Evolutionary conservation across 2,888 invertebrate genomes (phyloP).

Genomic region (Agrochola lota): DNA sequence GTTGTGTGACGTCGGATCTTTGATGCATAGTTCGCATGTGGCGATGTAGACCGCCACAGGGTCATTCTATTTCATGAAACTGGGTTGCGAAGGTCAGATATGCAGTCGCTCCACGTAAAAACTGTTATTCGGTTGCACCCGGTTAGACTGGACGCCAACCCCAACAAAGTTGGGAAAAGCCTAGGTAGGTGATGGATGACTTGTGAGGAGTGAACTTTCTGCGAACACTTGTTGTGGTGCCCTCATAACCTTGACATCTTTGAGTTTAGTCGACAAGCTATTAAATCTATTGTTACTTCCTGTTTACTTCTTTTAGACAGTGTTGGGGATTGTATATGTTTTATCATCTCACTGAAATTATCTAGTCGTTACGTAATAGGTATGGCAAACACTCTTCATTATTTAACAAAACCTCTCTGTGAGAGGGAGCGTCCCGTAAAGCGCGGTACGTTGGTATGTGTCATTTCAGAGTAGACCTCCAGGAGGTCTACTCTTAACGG

Average conservation of each 20-base stretch:
- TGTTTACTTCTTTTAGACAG: neutral
- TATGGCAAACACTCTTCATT: neutral
- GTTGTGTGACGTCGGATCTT: too few species aligned
- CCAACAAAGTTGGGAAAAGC: neutral
- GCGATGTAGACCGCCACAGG: too few species aligned
- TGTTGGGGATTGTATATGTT: neutral
- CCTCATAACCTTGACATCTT: conserved; percentile 28
- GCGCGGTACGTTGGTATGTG: too few species aligned
- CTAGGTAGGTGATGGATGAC: neutral
- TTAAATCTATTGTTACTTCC: conserved; percentile 25
- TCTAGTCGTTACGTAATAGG: neutral
- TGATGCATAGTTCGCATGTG: too few species aligned
- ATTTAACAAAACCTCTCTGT: neutral
- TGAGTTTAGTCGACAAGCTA: neutral
- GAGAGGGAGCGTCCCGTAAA: too few species aligned
- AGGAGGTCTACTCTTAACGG: too few species aligned
- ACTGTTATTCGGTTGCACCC: too few species aligned
- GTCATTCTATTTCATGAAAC: too few species aligned
- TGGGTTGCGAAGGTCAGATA: too few species aligned
- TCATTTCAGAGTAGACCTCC: too few species aligned
- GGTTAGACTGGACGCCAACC: neutral
- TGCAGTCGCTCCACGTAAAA: too few species aligned
- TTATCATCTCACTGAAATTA: conserved; percentile 5
- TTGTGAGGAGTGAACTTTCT: conserved; percentile 23
- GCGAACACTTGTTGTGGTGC: neutral